Evolutionary conservation across 2,113 vertebrate genomes (phyloP), one percentile per base, ranked within the genome.

Genomic region (Phylloscopus trochilus): DNA sequence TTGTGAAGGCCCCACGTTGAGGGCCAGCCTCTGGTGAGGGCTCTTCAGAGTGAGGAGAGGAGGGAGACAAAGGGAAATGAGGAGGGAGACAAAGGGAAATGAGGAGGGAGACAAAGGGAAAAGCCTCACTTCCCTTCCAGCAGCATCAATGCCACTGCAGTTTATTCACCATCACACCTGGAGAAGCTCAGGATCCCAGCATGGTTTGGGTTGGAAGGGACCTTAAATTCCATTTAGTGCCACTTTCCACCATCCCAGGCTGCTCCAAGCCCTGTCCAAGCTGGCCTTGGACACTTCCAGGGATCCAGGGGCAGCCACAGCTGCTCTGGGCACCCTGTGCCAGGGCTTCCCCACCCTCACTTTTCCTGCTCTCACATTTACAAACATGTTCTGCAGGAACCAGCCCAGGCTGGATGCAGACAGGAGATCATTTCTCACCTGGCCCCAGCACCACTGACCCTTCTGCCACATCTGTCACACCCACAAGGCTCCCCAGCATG

Each of bases 151-250:
- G 24, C 27, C 76, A 55, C 41, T 28, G 46, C 55, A 69, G 24
- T 10, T 86, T 35, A 55, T 74, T 82, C 5, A 30, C 41, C 47
- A 31, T 8, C 21, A 4, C 43, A n/a, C 15, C 5, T 33, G 33
- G 47, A 63, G 30, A 43, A 69, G 22, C 30, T 2, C 30, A 47
- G 66, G 17, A 56, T 47, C 10, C 13, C 43, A 27, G 49, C 3
- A 16, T 28, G 15, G 26, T 49, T 31, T 47, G 63, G 41, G 8
- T 2, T 62, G 56, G 4, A 28, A 83, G 26, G 15, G n/a, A 77
- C 1, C 1, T 64, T 10, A 28, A 70, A 63, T 0, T 0, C 1
- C 52, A 66, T 5, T 31, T 15, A 16, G 8, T 1, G 15, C 17
- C 41, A 41, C 6, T n/a, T n/a, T 41, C 63, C 64, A 43, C 55